Percentiles rank a stretch among this genome's conserved stretches.
Conservation (phyloP, 2,888 invertebrate species). For the Hyposoter didymator region DNA sequence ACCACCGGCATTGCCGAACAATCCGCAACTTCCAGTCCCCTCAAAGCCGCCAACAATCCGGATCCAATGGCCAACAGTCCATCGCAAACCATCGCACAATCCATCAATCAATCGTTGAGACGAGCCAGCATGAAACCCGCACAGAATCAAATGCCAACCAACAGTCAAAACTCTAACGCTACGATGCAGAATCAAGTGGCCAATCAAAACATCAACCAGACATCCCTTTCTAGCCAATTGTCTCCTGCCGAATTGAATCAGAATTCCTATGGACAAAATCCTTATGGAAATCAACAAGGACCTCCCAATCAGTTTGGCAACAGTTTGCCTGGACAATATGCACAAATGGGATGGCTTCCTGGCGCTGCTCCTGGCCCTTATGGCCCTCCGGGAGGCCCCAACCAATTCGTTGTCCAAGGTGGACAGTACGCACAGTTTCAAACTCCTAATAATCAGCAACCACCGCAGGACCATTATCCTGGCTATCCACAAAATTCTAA, state of each 20-base stretch:
- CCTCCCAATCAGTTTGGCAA: slow-evolving; percentile 23
- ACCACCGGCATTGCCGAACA: slow-evolving; percentile 62
- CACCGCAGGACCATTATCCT: slow-evolving; percentile 73
- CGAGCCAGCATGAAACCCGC: slow-evolving; percentile 79
- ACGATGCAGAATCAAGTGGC: slow-evolving; percentile 62
- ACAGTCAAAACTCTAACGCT: slow-evolving; percentile 81
- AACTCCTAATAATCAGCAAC: slow-evolving; percentile 60
- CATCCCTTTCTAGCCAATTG: slow-evolving; percentile 82
- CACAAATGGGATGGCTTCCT: slow-evolving; percentile 55
- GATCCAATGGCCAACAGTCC: slow-evolving; percentile 69
- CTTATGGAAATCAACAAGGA: slow-evolving; percentile 66
- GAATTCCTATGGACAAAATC: slow-evolving; percentile 69
- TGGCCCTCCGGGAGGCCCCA: slow-evolving; percentile 59
- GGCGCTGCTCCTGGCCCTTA: slow-evolving; percentile 54
- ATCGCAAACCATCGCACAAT: slow-evolving; percentile 74
- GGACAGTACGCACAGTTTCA: slow-evolving; percentile 77
- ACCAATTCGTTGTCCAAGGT: slow-evolving; percentile 70
- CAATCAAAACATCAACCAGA: slow-evolving; percentile 81
- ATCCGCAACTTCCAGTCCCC: slow-evolving; percentile 67
- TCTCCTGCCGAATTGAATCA: slow-evolving; percentile 80
- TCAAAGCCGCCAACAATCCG: slow-evolving; percentile 60
- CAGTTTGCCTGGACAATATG: slow-evolving; percentile 73
- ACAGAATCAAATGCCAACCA: slow-evolving; percentile 72
- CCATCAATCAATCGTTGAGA: slow-evolving; percentile 76
- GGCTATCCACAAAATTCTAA: slow-evolving; percentile 72